Conservation (phyloP, 1,140 invertebrate genomes). For the Brachionus calyciflorus region DNA sequence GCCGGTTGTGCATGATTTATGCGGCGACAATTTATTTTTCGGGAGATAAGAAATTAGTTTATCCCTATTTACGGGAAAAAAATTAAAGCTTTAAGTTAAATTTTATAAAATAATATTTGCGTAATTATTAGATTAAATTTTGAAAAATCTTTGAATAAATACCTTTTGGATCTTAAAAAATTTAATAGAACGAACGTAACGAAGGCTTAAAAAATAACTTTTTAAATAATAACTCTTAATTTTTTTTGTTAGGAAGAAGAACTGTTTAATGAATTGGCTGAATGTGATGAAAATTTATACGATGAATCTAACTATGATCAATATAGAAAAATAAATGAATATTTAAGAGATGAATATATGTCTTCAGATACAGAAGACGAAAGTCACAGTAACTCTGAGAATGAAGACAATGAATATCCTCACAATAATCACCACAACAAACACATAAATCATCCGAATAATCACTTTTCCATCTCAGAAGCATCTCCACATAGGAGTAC, state of each 20-base stretch:
- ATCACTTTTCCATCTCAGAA: background rate
- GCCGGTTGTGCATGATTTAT: too few species aligned
- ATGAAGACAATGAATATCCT: conserved; percentile 35
- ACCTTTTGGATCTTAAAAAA: background rate
- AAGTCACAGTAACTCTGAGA: conserved; percentile 3
- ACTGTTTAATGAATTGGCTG: conserved; percentile 16
- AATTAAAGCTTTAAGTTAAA: too few species aligned
- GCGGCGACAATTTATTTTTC: too few species aligned
- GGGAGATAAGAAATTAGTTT: too few species aligned
- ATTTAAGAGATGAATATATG: conserved; percentile 40
- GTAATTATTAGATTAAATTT: background rate
- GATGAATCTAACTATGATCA: conserved; percentile 32
- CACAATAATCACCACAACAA: background rate
- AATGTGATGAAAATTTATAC: conserved; percentile 39
- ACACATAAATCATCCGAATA: background rate
- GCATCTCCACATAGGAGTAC: background rate
- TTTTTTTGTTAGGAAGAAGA: conserved; percentile 14
- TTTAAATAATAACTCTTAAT: background rate
- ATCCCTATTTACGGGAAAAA: too few species aligned
- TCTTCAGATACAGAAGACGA: conserved; percentile 15
- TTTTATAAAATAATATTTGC: too few species aligned
- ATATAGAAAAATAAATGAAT: conserved; percentile 25
- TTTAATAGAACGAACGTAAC: too few species aligned
- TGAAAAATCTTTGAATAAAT: background rate
- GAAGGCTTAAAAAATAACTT: too few species aligned